These are phyloP conservation scores for Apocrypta bakeri DNA, from an alignment of 1,140 invertebrate species.

Conservation along the genomic window DNA sequence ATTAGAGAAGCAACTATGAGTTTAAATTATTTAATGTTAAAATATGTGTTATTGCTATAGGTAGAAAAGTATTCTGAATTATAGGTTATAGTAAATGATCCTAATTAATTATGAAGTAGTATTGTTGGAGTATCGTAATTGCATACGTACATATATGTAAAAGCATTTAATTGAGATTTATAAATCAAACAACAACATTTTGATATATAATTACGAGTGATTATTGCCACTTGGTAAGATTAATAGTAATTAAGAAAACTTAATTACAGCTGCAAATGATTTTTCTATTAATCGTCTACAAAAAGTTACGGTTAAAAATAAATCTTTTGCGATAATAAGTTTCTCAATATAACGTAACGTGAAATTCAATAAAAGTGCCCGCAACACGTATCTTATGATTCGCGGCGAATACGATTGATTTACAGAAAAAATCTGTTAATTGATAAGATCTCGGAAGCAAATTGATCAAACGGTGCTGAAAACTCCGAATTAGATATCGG, in stretches of 20 bases:
- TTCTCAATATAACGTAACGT: no score
- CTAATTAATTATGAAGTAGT: neutral
- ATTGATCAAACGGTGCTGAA: neutral
- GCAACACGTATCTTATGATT: no score
- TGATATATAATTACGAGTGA: neutral
- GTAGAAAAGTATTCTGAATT: neutral
- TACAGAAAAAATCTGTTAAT: no score
- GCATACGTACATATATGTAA: neutral
- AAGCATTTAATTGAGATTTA: no score
- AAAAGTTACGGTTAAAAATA: no score
- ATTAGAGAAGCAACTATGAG: conserved; percentile 19
- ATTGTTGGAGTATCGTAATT: neutral
- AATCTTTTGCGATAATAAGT: no score
- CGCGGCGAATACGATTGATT: no score
- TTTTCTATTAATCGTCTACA: no score
- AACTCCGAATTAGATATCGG: neutral
- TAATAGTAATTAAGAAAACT: neutral
- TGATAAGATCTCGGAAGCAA: neutral
- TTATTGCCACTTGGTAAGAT: neutral
- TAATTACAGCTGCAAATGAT: no score
- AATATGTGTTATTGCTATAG: neutral
- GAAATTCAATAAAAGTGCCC: no score
- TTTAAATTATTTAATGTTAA: neutral
- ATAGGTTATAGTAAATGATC: neutral
- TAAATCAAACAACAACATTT: neutral